Evolutionary conservation across 2,113 vertebrate genomes (phyloP).

Genomic region (Oreochromis niloticus): DNA sequence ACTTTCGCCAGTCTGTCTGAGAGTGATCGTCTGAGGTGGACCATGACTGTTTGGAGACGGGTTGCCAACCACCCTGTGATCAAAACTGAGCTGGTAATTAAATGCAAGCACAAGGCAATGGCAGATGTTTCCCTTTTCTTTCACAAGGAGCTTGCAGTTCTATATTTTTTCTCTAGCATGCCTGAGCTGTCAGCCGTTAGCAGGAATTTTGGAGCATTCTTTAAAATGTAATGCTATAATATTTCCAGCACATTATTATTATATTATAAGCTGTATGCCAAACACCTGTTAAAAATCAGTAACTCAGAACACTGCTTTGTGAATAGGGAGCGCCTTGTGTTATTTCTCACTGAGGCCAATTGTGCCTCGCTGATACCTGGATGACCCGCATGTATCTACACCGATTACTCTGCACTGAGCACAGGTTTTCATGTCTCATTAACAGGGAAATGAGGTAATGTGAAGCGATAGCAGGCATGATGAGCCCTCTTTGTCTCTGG

Average conservation of each 20-base stretch:
- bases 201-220: neutral
- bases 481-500: neutral
- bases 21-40: neutral
- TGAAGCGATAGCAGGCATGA: neutral
- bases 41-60: neutral
- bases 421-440: conserved; percentile 25
- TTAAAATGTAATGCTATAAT: neutral
- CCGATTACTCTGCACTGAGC: neutral
- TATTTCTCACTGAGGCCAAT: neutral
- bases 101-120: neutral
- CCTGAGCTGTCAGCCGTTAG: neutral
- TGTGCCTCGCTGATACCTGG: neutral
- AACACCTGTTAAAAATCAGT: neutral
- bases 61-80: neutral
- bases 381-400: neutral
- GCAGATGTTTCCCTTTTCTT: neutral
- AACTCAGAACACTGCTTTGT: neutral
- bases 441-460: conserved; percentile 13
- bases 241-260: neutral
- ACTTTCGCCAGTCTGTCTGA: neutral
- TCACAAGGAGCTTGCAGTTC: neutral
- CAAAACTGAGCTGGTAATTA: neutral
- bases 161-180: neutral
- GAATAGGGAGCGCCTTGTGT: neutral
- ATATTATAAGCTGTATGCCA: neutral